A percentile compares a stretch with the other conserved stretches of the same genome.
These are phyloP conservation scores for Lasioglossum albipes DNA, from an alignment of 1,140 invertebrate genomes.

Conservation along the genomic window DNA sequence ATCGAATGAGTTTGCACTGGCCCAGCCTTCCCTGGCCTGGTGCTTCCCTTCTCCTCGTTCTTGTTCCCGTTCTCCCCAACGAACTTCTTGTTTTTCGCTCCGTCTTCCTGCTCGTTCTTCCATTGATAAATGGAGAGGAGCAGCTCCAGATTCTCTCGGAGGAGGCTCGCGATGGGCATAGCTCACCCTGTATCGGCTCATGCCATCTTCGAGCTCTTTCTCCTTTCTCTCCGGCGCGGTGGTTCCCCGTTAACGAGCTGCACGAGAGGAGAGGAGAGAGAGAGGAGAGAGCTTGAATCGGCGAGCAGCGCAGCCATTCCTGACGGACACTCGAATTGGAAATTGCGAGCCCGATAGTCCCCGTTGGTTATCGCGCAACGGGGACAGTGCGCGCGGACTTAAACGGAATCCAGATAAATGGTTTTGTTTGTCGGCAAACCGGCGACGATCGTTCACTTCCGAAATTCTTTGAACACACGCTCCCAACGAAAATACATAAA, in stretches of 20 bases:
- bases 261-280: constrained; percentile 46
- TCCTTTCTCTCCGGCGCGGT: constrained; percentile 48
- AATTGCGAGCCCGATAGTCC: constrained; percentile 47
- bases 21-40: constrained; percentile 22
- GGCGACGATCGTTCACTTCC: background rate
- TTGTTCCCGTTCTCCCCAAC: background rate
- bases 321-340: constrained; percentile 59
- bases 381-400: constrained; percentile 16
- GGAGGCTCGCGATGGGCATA: constrained; percentile 61
- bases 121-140: constrained; percentile 72
- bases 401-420: constrained; percentile 24
- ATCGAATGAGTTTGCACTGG: constrained; percentile 69
- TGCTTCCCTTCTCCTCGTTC: background rate
- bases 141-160: constrained; percentile 66
- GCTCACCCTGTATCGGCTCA: constrained; percentile 61
- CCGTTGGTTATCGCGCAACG: constrained; percentile 24
- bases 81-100: constrained; percentile 17
- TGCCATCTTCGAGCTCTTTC: constrained; percentile 61
- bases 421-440: constrained; percentile 18
- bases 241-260: constrained; percentile 58
- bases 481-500: background rate
- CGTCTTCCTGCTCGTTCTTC: constrained; percentile 39
- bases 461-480: background rate
- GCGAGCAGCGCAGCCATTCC: constrained; percentile 45
- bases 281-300: constrained; percentile 31